Percentiles rank a stretch among this genome's conserved stretches.
These are phyloP conservation scores for Sericinus montela DNA, from an alignment of 2,888 invertebrate genomes.

Conservation along the genomic window DNA sequence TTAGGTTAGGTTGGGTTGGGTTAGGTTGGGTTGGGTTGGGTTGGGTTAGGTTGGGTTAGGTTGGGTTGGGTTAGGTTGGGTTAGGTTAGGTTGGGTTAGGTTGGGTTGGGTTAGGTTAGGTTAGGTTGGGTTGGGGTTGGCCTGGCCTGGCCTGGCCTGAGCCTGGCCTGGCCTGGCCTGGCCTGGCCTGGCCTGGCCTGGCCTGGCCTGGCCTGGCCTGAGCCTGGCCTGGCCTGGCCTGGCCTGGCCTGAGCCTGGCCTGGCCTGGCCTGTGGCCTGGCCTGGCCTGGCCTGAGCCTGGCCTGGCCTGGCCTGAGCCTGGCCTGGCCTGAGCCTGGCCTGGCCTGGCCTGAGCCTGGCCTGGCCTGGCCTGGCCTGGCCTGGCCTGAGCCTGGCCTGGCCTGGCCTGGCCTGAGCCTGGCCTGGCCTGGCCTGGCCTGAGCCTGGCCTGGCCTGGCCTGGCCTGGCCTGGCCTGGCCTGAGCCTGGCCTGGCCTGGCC, in stretches of 20 bases:
- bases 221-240: constrained; percentile 25
- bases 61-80: too few relatives aligned
- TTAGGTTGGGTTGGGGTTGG: too few relatives aligned
- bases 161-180: too few relatives aligned
- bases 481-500: neutral
- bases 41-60: too few relatives aligned
- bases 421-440: too few relatives aligned
- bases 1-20: too few relatives aligned
- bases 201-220: constrained; percentile 25
- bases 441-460: neutral
- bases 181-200: constrained; percentile 17
- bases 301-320: constrained; percentile 1
- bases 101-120: too few relatives aligned
- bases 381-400: too few relatives aligned
- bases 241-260: constrained; percentile 19
- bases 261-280: constrained; percentile 16
- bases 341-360: constrained; percentile 22
- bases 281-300: neutral
- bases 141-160: too few relatives aligned
- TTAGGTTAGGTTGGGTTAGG: too few relatives aligned
- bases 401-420: too few relatives aligned
- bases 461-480: neutral
- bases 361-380: constrained; percentile 14
- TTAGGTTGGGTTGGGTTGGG: too few relatives aligned
- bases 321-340: neutral